Percentiles rank a stretch among this genome's conserved stretches.
These are phyloP conservation scores for Cuniculus paca DNA, from an alignment of 2,797 vertebrate species.

Conservation along the genomic window DNA sequence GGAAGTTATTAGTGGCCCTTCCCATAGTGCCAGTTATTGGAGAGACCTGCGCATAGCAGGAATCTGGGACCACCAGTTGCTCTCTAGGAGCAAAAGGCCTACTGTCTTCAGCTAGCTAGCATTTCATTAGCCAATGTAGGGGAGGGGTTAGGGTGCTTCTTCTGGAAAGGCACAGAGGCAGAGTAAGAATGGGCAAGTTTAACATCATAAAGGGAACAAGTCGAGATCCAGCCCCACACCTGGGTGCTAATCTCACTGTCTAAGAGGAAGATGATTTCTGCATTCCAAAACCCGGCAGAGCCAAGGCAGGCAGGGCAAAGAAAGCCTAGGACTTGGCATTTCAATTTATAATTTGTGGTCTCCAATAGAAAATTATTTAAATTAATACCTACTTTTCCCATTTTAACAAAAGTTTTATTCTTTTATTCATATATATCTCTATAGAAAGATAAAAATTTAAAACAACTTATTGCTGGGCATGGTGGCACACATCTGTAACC, in stretches of 20 bases:
- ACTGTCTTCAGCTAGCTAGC: neutral
- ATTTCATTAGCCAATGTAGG: neutral
- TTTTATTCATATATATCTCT: neutral
- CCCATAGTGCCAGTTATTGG: neutral
- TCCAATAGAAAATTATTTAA: slow-evolving; percentile 11
- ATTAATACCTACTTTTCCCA: neutral
- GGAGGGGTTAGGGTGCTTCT: neutral
- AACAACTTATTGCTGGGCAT: neutral
- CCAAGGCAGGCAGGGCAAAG: neutral
- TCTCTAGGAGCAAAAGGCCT: neutral
- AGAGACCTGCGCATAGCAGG: neutral
- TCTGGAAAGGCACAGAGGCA: neutral
- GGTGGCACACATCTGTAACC: neutral
- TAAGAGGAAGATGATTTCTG: neutral
- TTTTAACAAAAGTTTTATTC: neutral
- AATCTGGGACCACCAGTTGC: neutral
- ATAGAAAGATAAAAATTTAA: slow-evolving; percentile 30
- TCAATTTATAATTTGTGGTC: neutral
- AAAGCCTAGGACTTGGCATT: neutral
- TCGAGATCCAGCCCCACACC: neutral
- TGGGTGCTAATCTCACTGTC: neutral
- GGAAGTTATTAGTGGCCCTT: neutral
- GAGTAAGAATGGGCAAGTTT: neutral
- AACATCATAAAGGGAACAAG: neutral
- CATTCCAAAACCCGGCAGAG: neutral